Evolutionary conservation across 2,888 invertebrate genomes (phyloP).

Genomic region (Arrhopalites spinosus): DNA sequence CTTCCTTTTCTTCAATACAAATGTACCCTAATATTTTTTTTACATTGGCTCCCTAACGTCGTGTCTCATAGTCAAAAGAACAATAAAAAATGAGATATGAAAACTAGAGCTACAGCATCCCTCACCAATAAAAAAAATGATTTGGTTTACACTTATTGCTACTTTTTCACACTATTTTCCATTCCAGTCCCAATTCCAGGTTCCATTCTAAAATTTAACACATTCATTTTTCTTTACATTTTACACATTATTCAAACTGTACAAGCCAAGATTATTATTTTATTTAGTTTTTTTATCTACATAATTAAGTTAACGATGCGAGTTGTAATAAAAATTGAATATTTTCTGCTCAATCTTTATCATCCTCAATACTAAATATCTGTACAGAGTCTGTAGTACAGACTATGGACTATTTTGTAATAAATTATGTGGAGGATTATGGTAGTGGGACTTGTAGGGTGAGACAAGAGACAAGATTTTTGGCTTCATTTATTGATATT

Average conservation of each 20-base stretch:
- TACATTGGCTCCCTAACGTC: background rate
- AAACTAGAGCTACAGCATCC: background rate
- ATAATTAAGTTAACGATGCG: background rate
- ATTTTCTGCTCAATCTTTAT: background rate
- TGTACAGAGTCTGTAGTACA: too few relatives aligned
- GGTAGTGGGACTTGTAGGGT: background rate
- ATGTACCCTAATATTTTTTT: background rate
- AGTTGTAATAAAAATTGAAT: background rate
- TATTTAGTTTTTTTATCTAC: too few relatives aligned
- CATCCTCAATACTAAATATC: too few relatives aligned
- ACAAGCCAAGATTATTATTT: too few relatives aligned
- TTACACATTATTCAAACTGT: too few relatives aligned
- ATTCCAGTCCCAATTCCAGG: too few relatives aligned
- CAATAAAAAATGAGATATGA: background rate
- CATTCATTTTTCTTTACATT: too few relatives aligned
- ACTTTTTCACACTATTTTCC: background rate
- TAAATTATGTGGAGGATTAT: background rate
- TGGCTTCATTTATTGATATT: background rate
- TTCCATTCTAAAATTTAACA: too few relatives aligned
- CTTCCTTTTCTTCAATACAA: too few relatives aligned
- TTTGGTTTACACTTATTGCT: background rate
- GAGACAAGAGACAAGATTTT: background rate
- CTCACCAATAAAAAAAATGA: background rate
- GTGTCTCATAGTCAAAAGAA: background rate
- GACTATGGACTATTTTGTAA: background rate